phyloP scores from a whole-genome alignment of 2,888 invertebrate genomes.

The Melieria omissa region DNA sequence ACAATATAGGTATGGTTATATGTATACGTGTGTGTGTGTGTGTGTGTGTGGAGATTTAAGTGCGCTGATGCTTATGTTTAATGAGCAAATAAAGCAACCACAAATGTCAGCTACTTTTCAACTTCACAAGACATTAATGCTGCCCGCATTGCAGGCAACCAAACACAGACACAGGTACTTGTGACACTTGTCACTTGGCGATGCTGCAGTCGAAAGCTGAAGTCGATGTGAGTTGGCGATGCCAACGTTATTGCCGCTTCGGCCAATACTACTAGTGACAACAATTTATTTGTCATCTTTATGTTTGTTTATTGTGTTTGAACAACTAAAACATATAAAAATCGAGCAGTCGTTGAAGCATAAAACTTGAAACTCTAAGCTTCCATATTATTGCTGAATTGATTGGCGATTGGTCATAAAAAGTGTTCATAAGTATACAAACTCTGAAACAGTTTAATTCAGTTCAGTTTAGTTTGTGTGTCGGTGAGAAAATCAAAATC shows the following conservation, averaged over 20 bases:
- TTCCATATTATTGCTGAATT: neutral
- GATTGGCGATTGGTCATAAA: neutral
- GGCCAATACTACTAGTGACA: conserved; percentile 10
- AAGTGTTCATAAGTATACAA: no score
- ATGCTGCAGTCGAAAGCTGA: conserved; percentile 1
- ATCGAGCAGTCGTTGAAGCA: neutral
- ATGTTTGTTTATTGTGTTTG: no score
- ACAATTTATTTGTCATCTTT: neutral
- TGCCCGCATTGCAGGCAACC: neutral
- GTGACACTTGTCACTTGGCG: conserved; percentile 35
- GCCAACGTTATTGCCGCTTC: neutral
- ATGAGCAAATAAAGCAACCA: conserved; percentile 38
- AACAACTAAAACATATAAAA: no score
- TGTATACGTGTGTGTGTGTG: no score
- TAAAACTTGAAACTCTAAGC: neutral
- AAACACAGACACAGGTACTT: neutral
- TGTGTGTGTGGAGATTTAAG: no score
- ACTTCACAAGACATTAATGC: conserved; percentile 47
- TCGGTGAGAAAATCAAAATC: no score
- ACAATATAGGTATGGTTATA: no score
- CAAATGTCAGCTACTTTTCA: conserved; percentile 48
- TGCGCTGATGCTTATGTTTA: no score
- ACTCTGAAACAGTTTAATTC: no score
- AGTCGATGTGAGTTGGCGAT: neutral
- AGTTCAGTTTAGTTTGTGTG: no score